phyloP scores from a whole-genome alignment of 2,113 vertebrate genomes.

The Artemisiospiza belli region DNA sequence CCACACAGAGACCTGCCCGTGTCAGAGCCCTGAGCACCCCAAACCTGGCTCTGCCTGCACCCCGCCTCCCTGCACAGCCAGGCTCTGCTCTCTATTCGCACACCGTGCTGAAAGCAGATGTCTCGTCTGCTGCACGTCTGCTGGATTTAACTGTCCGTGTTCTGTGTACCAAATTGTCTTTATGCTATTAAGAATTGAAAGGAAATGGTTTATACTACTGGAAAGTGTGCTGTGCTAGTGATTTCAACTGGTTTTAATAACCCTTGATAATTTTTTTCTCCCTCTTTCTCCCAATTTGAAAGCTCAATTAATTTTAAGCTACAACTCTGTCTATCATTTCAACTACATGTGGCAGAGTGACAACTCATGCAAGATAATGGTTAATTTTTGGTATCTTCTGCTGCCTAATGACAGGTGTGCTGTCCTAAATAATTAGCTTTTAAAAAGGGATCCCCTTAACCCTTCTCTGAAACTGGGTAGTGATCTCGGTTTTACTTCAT shows the following conservation, averaged over 20 bases:
- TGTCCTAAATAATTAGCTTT: conserved; percentile 72
- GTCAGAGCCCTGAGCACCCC: background rate
- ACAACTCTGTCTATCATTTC: conserved; percentile 25
- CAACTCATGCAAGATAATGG: conserved; percentile 46
- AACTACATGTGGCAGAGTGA: conserved; percentile 37
- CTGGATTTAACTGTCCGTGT: background rate
- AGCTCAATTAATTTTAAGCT: conserved; percentile 51
- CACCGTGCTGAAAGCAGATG: background rate
- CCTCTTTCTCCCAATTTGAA: background rate
- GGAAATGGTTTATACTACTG: background rate
- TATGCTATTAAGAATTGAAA: background rate
- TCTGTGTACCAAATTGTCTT: background rate
- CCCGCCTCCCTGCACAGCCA: fast-evolving
- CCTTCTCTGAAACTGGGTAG: conserved; percentile 46
- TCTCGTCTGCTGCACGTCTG: background rate
- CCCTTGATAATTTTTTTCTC: background rate
- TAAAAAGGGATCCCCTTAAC: conserved; percentile 60
- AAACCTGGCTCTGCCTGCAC: fast-evolving
- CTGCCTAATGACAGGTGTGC: conserved; percentile 65
- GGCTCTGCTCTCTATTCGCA: background rate
- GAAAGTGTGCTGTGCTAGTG: background rate
- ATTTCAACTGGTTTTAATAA: conserved; percentile 24
- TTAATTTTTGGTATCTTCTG: conserved; percentile 48
- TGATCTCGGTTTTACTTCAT: conserved; percentile 71
- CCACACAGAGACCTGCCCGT: fast-evolving